Conservation (phyloP, 2,113 vertebrate species). For the Empidonax traillii region DNA sequence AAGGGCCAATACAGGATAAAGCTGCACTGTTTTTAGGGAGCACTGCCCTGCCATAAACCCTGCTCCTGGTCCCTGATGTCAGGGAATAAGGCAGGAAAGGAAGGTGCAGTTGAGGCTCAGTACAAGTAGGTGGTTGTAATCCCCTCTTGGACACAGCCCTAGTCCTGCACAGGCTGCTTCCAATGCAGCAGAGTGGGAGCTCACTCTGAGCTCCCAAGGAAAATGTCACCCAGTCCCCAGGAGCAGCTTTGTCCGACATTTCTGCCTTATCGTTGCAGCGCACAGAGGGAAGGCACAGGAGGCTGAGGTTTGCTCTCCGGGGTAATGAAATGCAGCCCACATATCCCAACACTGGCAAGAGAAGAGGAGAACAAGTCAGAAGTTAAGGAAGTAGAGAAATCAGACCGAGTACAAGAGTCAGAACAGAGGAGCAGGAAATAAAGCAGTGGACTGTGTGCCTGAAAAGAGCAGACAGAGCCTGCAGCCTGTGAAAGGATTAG, state of each 20-base stretch:
- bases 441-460: conserved; percentile 43
- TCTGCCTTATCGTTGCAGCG: not conserved
- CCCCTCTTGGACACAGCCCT: not conserved
- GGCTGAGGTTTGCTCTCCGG: not conserved
- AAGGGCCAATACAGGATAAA: not conserved
- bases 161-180: not conserved
- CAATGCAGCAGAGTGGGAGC: not conserved
- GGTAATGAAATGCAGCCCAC: conserved; percentile 69
- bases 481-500: conserved; percentile 54
- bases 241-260: not conserved
- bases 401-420: conserved; percentile 58
- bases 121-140: not conserved
- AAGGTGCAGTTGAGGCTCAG: not conserved
- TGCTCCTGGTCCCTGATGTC: not conserved
- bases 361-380: conserved; percentile 58
- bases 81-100: not conserved
- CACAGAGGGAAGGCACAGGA: not conserved
- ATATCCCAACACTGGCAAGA: conserved; percentile 53
- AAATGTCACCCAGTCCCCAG: not conserved
- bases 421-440: conserved; percentile 61
- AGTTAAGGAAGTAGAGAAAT: conserved; percentile 65
- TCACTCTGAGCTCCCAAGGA: not conserved
- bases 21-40: not conserved
- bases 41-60: not conserved
- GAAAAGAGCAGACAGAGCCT: conserved; percentile 55